These are phyloP conservation scores for Megalops cyprinoides DNA, from an alignment of 2,797 vertebrate species.

Conservation along the genomic window DNA sequence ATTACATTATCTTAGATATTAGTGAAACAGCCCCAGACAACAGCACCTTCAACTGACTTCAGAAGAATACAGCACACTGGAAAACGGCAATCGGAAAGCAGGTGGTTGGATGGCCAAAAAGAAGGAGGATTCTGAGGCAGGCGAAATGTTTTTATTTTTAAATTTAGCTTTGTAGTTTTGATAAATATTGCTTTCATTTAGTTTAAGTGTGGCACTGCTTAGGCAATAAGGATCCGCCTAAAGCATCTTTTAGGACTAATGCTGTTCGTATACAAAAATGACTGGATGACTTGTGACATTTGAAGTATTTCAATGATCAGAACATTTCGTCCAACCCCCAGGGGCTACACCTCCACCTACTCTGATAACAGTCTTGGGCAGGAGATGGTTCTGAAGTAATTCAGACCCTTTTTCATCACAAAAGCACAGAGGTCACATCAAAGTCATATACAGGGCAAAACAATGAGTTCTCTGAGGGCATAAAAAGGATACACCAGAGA, in stretches of 20 bases:
- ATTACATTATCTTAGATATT: no score
- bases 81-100: no score
- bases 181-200: constrained; percentile 4
- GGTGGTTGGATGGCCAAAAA: no score
- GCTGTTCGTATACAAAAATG: background rate
- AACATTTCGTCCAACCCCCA: background rate
- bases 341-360: background rate
- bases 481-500: no score
- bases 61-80: no score
- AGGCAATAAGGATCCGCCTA: background rate
- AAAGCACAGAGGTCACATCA: background rate
- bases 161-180: background rate
- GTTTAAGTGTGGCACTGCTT: background rate
- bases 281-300: background rate
- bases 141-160: background rate
- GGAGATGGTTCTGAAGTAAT: no score
- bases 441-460: constrained; percentile 7
- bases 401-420: no score
- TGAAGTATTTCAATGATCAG: background rate
- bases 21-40: no score
- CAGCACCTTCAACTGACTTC: no score
- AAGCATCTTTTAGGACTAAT: background rate
- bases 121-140: background rate
- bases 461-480: no score
- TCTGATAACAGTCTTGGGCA: constrained; percentile 23